Conservation (phyloP, 2,888 invertebrate species). For the Melieria crassipennis region DNA sequence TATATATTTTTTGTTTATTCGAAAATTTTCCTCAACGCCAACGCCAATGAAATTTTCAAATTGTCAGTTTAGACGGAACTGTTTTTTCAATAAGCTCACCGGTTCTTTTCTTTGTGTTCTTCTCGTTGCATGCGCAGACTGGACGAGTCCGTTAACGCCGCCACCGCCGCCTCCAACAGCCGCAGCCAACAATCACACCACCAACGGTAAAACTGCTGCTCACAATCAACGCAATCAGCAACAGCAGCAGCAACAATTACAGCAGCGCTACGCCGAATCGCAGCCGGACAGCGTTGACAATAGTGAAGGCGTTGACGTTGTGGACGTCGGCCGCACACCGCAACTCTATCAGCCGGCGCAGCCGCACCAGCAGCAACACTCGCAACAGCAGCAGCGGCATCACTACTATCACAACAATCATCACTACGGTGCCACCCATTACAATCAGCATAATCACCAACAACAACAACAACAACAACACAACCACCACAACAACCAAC, state of each 20-base stretch:
- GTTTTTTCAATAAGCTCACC: slow-evolving; percentile 4
- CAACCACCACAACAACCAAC: slow-evolving; percentile 51
- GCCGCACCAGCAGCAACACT: slow-evolving; percentile 45
- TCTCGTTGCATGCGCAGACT: slow-evolving; percentile 50
- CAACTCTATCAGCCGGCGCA: slow-evolving; percentile 53
- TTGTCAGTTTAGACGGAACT: background rate
- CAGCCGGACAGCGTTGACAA: slow-evolving; percentile 14
- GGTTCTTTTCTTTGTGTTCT: slow-evolving; percentile 10
- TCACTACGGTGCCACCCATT: slow-evolving; percentile 54
- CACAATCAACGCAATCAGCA: slow-evolving; percentile 29
- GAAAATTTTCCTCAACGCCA: no score
- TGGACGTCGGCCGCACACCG: slow-evolving; percentile 40
- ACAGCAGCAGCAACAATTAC: slow-evolving; percentile 6
- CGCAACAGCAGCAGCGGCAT: slow-evolving; percentile 12
- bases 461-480: slow-evolving; percentile 58
- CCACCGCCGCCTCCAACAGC: slow-evolving; percentile 50
- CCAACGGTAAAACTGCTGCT: slow-evolving; percentile 26
- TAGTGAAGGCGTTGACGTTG: slow-evolving; percentile 36
- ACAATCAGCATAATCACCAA: slow-evolving; percentile 48
- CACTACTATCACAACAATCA: slow-evolving; percentile 49
- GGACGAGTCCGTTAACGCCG: slow-evolving; percentile 64
- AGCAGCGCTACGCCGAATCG: background rate
- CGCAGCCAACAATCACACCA: slow-evolving; percentile 28
- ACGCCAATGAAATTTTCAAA: no score
- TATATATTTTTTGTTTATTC: no score